Evolutionary conservation across 2,113 vertebrate species (phyloP).

Genomic region (Myrmophylax atrothorax): DNA sequence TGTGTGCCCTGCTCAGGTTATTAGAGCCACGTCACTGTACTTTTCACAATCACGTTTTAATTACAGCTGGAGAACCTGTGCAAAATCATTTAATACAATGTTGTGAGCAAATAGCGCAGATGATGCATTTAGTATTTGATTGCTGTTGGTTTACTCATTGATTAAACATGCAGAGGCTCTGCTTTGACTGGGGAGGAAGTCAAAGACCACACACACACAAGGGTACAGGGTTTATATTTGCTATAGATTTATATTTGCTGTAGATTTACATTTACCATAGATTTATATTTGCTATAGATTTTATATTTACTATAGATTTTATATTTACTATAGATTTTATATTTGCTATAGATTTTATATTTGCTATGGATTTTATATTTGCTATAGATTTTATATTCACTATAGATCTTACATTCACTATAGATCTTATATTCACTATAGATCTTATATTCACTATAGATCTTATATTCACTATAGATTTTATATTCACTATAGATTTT

Average conservation of each 20-base stretch:
- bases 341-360: not conserved
- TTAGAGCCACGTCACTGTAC: not conserved
- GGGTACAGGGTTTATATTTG: rapidly evolving
- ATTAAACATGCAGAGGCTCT: conserved; percentile 30
- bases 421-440: not conserved
- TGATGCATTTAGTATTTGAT: conserved; percentile 59
- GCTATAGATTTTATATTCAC: no score
- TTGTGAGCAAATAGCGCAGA: conserved; percentile 52
- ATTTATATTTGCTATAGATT: not conserved
- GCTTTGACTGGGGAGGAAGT: not conserved
- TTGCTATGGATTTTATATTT: not conserved
- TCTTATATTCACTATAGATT: not conserved
- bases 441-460: not conserved
- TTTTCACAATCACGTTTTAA: conserved; percentile 44
- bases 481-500: not conserved
- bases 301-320: not conserved
- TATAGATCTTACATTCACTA: no score
- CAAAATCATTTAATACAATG: conserved; percentile 46
- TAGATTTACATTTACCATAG: no score
- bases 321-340: not conserved
- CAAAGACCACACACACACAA: not conserved
- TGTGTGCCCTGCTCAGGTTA: not conserved
- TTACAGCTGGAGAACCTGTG: conserved; percentile 39
- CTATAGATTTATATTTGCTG: not conserved
- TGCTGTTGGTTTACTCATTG: conserved; percentile 57